These are phyloP conservation scores for Chymomyza costata DNA, from an alignment of 1,140 invertebrate species.

Conservation along the genomic window DNA sequence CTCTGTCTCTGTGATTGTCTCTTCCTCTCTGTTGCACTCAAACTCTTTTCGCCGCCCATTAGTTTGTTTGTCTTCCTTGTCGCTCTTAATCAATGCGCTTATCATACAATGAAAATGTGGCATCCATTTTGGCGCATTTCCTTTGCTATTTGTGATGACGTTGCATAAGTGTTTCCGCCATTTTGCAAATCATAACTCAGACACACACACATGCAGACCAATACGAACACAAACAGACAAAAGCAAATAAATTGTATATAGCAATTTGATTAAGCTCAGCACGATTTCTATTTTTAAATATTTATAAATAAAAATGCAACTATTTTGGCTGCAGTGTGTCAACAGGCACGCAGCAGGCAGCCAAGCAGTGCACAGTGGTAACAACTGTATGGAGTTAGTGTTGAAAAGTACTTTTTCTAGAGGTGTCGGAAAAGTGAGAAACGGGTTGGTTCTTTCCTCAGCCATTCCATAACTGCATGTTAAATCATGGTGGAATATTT, in stretches of 20 bases:
- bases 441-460: too few species aligned
- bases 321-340: slow-evolving; percentile 42
- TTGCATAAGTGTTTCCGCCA: slow-evolving; percentile 47
- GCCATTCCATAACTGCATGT: too few species aligned
- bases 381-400: too few species aligned
- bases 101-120: too few species aligned
- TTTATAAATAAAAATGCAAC: slow-evolving; percentile 66
- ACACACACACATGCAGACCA: background rate
- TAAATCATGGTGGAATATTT: too few species aligned
- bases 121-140: slow-evolving; percentile 54
- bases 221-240: too few species aligned
- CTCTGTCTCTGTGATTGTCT: background rate
- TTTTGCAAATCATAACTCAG: slow-evolving; percentile 29
- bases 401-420: too few species aligned
- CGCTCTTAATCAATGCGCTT: slow-evolving; percentile 59
- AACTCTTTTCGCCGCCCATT: too few species aligned
- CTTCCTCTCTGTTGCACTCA: slow-evolving; percentile 1
- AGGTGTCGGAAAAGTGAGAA: too few species aligned
- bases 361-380: too few species aligned
- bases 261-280: slow-evolving; percentile 57
- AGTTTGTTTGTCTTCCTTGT: slow-evolving; percentile 37
- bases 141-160: slow-evolving; percentile 37
- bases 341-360: slow-evolving; percentile 21
- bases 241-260: too few species aligned
- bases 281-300: slow-evolving; percentile 53